Evolutionary conservation across 2,797 vertebrate species (phyloP), one percentile per base, ranked within the genome.

Genomic region (Morus bassanus): DNA sequence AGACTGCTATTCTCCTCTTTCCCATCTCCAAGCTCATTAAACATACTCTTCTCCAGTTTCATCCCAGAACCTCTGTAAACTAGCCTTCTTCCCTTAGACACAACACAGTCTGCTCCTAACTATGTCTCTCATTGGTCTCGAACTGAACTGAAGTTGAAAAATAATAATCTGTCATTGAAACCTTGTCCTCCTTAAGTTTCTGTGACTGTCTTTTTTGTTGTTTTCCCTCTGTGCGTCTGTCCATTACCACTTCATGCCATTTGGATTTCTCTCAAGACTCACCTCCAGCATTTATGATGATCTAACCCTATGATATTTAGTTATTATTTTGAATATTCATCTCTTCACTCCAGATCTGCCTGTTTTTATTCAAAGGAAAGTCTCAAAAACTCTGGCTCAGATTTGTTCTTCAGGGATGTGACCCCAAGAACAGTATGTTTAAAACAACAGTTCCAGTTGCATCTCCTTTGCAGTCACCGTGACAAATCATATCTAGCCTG

Each of bases 401-500:
- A 72, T 83, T 74, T 95, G 13, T 70, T 93, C 33, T 89, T 43
- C 35, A 53, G 89, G 61, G 79, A 89, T 45, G 64, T 43, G 73
- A 83, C 68, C 75, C 35, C 87, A 84, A 65, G 35, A 94, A 68
- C 13, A 51, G 68, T 27, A 37, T 54, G 68, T 92, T 92, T 88
- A 78, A 91, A 96, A 95, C 60, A 92, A 30, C 50, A 81, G 11
- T 57, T 85, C 17, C 28, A 19, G 33, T 78, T 94, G 51, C 50
- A 88, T 85, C 87, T 85, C 61, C 94, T 89, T 85, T 64, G 37
- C 46, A 91, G n/a, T 95, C 85, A 91, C 50, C 18, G 3, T 82
- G 87, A 93, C 57, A 94, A 93, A 91, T 88, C 73, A n/a, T 68
- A 91, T 72, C 81, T 56, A 87, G 89, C 75, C 72, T 94, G 68